Evolutionary conservation across 2,888 invertebrate genomes (phyloP), one percentile per base, ranked within the genome.

Genomic region (Aphidoletes aphidimyza): DNA sequence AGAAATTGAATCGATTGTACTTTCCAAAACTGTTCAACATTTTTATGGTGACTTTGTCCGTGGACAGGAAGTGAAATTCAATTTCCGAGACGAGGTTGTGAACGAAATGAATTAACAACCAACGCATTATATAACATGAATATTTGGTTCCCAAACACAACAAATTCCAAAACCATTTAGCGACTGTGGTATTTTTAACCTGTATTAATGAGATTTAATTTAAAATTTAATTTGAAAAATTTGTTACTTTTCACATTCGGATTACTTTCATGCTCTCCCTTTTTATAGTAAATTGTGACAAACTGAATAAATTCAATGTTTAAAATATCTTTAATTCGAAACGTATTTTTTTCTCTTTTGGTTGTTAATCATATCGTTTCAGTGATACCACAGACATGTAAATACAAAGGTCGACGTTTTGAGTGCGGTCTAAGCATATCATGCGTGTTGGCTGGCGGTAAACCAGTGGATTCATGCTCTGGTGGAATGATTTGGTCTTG

Each of bases 401-500:
- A 96, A 87, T 96, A 94, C 91, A 94, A 95, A 86, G 97, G 97
- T 5, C 93, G 95, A 30, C 94, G 95, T 87, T 97, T 95, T 91
- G 95, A 96, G 86, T 97, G 97, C 88, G 96, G 97, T 0, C 92
- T 97, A 86, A 96, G 96, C 89, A 95, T 97, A 87, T 95, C 96
- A 86, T 97, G 97, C 89, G 96, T 97, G 17, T 91, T 97, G 85
- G 94, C 95, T 6, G 97, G 97, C 0, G 96, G 96, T 5, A 93
- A 95, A 86, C 97, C 97, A 0, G 90, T 97, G 88, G 97, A 97
- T 90, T 92, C 97, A 0, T 97, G 97, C 89, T 96, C 96, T 17
- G 97, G 97, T 34, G 97, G 97, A 84, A 94, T 97, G 93, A 96
- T 97, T 87, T 97, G 97, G 97, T 95, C 96, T 6, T 97, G 97